A percentile compares a stretch with the other conserved stretches of the same genome.
These are phyloP conservation scores for Ammodramus savannarum DNA, from an alignment of 2,113 vertebrate genomes.

Conservation along the genomic window DNA sequence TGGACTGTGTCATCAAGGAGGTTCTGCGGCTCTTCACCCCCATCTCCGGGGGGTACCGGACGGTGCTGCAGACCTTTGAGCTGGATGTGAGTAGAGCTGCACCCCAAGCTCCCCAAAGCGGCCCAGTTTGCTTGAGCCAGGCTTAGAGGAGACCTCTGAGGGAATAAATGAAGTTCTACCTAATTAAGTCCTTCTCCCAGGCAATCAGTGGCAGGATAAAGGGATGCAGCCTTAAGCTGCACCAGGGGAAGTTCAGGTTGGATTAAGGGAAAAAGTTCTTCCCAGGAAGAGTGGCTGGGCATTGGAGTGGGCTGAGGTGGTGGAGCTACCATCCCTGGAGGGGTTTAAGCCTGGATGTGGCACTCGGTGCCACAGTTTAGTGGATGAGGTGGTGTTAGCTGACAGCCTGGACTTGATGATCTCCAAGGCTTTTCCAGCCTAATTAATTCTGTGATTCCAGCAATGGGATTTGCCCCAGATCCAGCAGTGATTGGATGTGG, in stretches of 20 bases:
- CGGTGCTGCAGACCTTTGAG: slow-evolving; percentile 95
- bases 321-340: neutral
- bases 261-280: neutral
- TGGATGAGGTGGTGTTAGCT: neutral
- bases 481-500: neutral
- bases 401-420: neutral
- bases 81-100: slow-evolving; percentile 83
- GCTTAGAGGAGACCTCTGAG: neutral
- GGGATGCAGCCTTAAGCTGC: neutral
- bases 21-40: slow-evolving; percentile 93
- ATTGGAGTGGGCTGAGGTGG: neutral
- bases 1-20: slow-evolving; percentile 98
- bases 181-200: neutral
- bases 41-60: slow-evolving; percentile 91
- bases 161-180: rapidly evolving
- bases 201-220: rapidly evolving
- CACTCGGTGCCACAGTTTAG: rapidly evolving
- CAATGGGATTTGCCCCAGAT: rapidly evolving
- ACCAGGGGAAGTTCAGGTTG: neutral
- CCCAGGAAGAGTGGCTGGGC: neutral
- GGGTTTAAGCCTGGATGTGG: neutral
- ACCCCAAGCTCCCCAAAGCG: rapidly evolving
- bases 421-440: neutral
- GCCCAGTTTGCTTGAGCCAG: neutral
- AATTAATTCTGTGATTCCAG: neutral